Evolutionary conservation across 1,140 invertebrate species (phyloP).

Genomic region (Ectropis grisescens): DNA sequence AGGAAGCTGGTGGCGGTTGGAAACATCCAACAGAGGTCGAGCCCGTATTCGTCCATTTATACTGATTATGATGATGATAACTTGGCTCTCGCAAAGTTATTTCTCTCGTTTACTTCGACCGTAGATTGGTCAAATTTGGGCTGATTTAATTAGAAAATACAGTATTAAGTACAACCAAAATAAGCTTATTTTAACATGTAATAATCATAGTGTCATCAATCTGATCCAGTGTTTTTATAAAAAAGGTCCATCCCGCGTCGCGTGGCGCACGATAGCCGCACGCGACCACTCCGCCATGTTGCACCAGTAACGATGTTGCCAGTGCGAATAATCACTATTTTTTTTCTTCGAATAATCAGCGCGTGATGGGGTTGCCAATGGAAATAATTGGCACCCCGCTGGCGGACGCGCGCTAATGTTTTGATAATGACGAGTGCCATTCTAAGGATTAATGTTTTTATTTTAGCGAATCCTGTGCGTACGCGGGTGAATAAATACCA

Average conservation of each 20-base stretch:
- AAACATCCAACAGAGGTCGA: no score
- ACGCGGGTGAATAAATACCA: no score
- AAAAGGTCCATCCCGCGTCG: conserved; percentile 15
- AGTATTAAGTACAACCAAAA: no score
- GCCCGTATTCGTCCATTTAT: no score
- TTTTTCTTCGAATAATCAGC: conserved; percentile 31
- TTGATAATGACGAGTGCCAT: conserved; percentile 54
- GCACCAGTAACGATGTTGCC: conserved; percentile 45
- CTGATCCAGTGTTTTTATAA: conserved; percentile 6
- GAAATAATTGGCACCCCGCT: conserved; percentile 63
- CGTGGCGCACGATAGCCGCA: conserved; percentile 29
- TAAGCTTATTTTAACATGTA: no score
- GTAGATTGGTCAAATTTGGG: no score
- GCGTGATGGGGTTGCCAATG: conserved; percentile 45
- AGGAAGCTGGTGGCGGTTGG: no score
- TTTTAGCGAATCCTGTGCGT: conserved; percentile 18
- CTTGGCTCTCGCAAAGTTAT: no score
- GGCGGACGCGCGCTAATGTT: conserved; percentile 49
- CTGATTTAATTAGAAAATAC: no score
- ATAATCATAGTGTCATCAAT: conserved; percentile 4
- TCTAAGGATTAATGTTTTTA: conserved; percentile 44
- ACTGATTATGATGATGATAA: no score
- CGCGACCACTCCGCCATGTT: conserved; percentile 29
- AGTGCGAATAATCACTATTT: conserved; percentile 29
- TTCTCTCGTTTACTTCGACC: no score